These are phyloP conservation scores for Engraulis encrasicolus DNA, from an alignment of 2,113 vertebrate genomes.

Conservation along the genomic window DNA sequence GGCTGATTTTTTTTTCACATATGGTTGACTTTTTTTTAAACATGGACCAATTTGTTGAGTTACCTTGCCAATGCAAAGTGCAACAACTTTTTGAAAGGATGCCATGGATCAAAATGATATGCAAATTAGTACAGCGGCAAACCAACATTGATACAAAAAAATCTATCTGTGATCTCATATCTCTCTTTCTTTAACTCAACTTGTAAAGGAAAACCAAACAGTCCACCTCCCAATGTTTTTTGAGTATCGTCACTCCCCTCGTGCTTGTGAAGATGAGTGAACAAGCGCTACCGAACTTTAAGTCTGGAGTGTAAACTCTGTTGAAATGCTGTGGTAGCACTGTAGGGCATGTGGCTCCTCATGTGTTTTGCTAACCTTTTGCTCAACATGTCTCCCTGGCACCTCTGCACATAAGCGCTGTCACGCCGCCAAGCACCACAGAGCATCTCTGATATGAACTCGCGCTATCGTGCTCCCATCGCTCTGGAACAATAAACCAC, in stretches of 20 bases:
- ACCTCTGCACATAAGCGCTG: conserved; percentile 44
- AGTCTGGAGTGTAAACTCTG: neutral
- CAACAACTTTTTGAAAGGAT: conserved; percentile 9
- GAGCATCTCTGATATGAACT: conserved; percentile 36
- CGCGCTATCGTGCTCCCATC: conserved; percentile 25
- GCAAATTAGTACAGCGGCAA: neutral
- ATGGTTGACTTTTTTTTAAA: neutral
- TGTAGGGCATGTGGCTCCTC: conserved; percentile 8
- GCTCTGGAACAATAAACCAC: conserved; percentile 25
- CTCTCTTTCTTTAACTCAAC: neutral
- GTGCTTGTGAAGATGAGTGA: no score
- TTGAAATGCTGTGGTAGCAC: neutral
- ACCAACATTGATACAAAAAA: neutral
- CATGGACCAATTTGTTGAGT: neutral
- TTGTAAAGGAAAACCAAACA: neutral
- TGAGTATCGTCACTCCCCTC: neutral
- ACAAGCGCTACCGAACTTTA: no score
- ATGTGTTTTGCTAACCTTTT: conserved; percentile 57
- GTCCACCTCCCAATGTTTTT: neutral
- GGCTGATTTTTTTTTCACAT: neutral
- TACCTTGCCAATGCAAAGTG: neutral
- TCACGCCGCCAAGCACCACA: conserved; percentile 64
- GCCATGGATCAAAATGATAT: neutral
- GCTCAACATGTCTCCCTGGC: conserved; percentile 54
- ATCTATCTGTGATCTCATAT: neutral